These are phyloP conservation scores for Dendronephthya gigantea DNA, from an alignment of 64 coral and sea anemone genomes.

Conservation along the genomic window DNA sequence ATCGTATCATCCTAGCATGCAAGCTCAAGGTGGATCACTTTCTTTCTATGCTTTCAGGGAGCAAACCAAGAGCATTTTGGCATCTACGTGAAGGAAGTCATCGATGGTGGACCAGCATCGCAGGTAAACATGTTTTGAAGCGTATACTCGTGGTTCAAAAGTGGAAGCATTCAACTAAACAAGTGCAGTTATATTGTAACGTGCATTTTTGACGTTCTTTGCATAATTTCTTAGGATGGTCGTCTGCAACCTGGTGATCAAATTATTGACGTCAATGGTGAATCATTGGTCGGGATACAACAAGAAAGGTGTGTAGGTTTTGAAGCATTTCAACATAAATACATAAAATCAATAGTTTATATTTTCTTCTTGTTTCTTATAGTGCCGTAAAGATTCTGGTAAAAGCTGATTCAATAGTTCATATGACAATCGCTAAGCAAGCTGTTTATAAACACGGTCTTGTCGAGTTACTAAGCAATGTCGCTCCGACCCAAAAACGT, in stretches of 20 bases:
- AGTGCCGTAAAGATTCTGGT: background rate
- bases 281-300: constrained; percentile 74
- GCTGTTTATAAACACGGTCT: background rate
- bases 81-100: constrained; percentile 94
- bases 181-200: too few species aligned
- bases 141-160: background rate
- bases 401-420: background rate
- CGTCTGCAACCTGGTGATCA: constrained; percentile 88
- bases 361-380: background rate
- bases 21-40: too few species aligned
- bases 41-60: constrained; percentile 59
- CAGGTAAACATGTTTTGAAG: constrained; percentile 27
- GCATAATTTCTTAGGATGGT: constrained; percentile 52
- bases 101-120: constrained; percentile 78
- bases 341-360: background rate
- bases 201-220: too few species aligned
- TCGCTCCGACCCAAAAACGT: background rate
- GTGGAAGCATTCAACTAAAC: too few species aligned
- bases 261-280: constrained; percentile 69
- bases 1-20: background rate
- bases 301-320: constrained; percentile 69
- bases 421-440: background rate
- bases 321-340: too few species aligned
- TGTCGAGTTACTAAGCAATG: background rate
- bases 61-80: constrained; percentile 63